These are phyloP conservation scores for Tribolium castaneum DNA, from an alignment of 1,140 invertebrate genomes.

Conservation along the genomic window DNA sequence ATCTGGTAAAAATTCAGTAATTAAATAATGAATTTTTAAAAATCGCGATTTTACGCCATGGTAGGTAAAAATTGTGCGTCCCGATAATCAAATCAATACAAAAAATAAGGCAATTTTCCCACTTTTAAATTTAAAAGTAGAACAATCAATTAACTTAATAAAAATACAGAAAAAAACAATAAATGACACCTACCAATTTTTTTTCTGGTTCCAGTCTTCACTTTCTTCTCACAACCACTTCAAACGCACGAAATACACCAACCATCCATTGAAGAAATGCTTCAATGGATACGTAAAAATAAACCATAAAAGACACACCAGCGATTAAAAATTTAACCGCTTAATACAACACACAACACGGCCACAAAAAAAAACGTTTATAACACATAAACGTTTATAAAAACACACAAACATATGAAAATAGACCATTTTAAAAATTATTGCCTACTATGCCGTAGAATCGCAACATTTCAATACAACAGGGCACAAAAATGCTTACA, in stretches of 20 bases:
- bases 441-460: slow-evolving; percentile 40
- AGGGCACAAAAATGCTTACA: neutral
- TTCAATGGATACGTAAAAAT: neutral
- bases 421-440: neutral
- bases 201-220: neutral
- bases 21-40: neutral
- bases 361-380: slow-evolving; percentile 19
- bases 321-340: slow-evolving; percentile 25
- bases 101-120: neutral
- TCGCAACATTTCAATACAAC: slow-evolving; percentile 16
- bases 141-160: neutral
- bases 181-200: slow-evolving; percentile 21
- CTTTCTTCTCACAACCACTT: neutral
- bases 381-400: slow-evolving; percentile 1
- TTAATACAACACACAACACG: neutral
- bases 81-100: neutral
- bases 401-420: neutral
- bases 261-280: neutral
- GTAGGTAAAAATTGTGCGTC: slow-evolving; percentile 1
- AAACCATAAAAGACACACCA: neutral
- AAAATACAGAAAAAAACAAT: neutral
- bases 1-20: neutral
- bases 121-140: no score
- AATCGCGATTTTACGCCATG: slow-evolving; percentile 37
- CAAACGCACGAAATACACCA: neutral